Base-by-base conservation (phyloP, 2,113 vertebrate genomes). In the Calyptommatus sinebrachiatus region DNA sequence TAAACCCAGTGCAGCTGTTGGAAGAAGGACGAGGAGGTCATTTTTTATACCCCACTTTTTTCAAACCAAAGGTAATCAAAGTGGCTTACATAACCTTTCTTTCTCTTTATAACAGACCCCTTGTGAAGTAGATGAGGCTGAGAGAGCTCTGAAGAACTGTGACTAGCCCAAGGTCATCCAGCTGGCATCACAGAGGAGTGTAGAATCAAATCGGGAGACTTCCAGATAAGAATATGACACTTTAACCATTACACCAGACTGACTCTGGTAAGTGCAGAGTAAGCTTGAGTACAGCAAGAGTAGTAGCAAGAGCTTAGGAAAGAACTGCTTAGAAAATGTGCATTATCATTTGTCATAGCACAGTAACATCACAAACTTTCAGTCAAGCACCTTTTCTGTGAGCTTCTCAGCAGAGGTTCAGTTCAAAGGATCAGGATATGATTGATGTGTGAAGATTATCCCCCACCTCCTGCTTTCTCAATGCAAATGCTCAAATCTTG, bases 321-420 rank as follows among this genome's bases (percentile, higher is more conserved):
- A 84, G 53, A 79, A 60, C 73, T 71, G 2, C 0, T 0, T 71
- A 35, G 75, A 66, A 69, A 63, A 72, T 71, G 71, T 67, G 66
- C 82, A 61, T 60, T 45, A 61, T 62, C 46, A 79, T 60, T 28
- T 22, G 73, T 53, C 75, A 73, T 69, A 77, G 71, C 66, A 73
- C 80, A 74, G 79, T 4, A 28, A 85, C 80, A 86, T 78, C 88
- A 84, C 79, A 88, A 21, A 29, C 0, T 0, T 41, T 70, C 80
- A 71, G 77, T 45, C 65, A 84, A 87, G 61, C 65, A 81, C 79
- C 71, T 76, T 80, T 68, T 65, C 77, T 67, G 35, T 69, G 71
- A 81, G 41, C 14, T 35, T 68, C 77, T 35, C 60, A 88, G 48
- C 66, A 61, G 82, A 61, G 0, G 0, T 21, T 26, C 73, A 48